A percentile compares a stretch with the other conserved stretches of the same genome.
Evolutionary conservation across 2,797 vertebrate genomes (phyloP).

Genomic region (Tarsius wallacei): DNA sequence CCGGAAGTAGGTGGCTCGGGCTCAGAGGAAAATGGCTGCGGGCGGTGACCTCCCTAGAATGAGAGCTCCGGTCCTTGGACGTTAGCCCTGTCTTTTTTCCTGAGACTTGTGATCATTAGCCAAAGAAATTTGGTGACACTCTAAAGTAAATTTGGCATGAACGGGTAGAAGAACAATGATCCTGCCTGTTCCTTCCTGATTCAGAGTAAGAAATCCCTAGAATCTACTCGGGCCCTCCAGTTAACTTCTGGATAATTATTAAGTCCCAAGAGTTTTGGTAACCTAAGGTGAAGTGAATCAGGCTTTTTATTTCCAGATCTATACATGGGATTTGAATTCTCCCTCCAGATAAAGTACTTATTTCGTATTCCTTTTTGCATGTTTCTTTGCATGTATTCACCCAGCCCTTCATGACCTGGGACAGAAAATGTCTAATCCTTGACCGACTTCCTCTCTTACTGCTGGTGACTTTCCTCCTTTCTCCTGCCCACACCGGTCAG

Average conservation of each 20-base stretch:
- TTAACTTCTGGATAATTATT: neutral
- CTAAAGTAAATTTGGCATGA: neutral
- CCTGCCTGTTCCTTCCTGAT: neutral
- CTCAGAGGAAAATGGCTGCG: neutral
- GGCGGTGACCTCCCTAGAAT: neutral
- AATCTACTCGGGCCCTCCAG: neutral
- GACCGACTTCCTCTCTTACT: neutral
- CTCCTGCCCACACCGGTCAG: neutral
- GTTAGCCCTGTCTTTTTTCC: constrained; percentile 23
- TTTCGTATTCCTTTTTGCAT: neutral
- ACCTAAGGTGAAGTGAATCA: neutral
- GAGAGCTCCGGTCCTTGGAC: neutral
- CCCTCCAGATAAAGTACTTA: neutral
- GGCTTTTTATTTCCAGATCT: neutral
- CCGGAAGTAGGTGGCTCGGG: neutral
- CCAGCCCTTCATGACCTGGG: neutral
- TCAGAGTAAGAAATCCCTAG: neutral
- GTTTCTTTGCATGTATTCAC: neutral
- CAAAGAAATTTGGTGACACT: neutral
- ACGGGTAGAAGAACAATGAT: neutral
- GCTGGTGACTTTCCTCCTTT: neutral
- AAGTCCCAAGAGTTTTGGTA: neutral
- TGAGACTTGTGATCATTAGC: neutral
- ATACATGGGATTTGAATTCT: neutral
- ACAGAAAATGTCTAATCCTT: constrained; percentile 30